phyloP scores from a whole-genome alignment of 2,797 vertebrate genomes.

The Bradypodion ventrale region DNA sequence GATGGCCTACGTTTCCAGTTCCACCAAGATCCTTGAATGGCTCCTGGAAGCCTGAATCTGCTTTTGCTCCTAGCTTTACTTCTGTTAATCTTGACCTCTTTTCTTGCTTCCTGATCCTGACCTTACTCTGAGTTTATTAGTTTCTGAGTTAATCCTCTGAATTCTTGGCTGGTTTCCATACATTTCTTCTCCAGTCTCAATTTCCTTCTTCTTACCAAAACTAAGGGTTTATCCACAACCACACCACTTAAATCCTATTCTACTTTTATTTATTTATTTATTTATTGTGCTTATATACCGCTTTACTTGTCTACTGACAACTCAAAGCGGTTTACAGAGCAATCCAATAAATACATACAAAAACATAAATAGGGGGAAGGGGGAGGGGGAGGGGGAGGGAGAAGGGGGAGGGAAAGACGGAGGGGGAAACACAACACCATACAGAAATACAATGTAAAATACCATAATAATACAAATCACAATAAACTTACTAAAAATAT shows the following conservation, averaged over 20 bases:
- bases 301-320: too few relatives aligned
- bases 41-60: neutral
- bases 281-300: too few relatives aligned
- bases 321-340: too few relatives aligned
- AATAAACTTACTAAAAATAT: too few relatives aligned
- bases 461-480: too few relatives aligned
- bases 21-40: neutral
- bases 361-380: too few relatives aligned
- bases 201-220: neutral
- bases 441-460: too few relatives aligned
- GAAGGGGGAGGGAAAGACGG: too few relatives aligned
- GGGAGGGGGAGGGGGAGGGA: too few relatives aligned
- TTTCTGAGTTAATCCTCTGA: slow-evolving; percentile 9
- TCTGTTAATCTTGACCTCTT: neutral
- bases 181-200: neutral
- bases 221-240: neutral
- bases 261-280: too few relatives aligned
- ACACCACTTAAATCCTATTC: neutral
- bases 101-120: neutral
- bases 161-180: neutral
- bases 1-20: neutral
- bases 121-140: neutral
- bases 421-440: too few relatives aligned
- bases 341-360: too few relatives aligned
- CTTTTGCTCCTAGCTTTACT: neutral